Percentiles rank a stretch among this genome's conserved stretches.
phyloP scores from a whole-genome alignment of 2,888 invertebrate species.

The Lepetodrilus schrolli region DNA sequence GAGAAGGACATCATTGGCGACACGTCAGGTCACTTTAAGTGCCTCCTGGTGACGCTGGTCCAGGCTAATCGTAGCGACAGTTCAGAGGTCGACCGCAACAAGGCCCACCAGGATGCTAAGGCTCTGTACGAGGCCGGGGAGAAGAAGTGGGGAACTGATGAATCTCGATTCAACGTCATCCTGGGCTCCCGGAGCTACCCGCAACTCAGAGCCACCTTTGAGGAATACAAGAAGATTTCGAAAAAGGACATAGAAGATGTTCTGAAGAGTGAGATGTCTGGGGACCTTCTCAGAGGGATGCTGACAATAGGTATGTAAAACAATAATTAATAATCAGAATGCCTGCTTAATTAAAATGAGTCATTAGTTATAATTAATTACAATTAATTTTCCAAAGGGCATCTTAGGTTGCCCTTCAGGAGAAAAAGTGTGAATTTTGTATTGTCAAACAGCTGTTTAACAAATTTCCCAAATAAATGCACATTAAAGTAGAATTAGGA shows the following conservation, averaged over 20 bases:
- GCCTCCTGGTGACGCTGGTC: constrained; percentile 71
- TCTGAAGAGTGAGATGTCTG: constrained; percentile 74
- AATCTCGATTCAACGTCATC: constrained; percentile 73
- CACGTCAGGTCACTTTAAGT: constrained; percentile 74
- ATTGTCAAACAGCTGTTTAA: too few species aligned
- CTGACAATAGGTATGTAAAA: constrained; percentile 70
- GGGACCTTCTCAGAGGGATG: constrained; percentile 72
- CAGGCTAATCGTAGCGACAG: constrained; percentile 78
- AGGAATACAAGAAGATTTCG: constrained; percentile 88
- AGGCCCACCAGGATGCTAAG: constrained; percentile 74
- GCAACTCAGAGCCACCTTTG: constrained; percentile 83
- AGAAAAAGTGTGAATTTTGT: too few species aligned
- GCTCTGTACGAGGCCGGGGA: constrained; percentile 71
- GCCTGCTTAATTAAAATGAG: too few species aligned
- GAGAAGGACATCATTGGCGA: constrained; percentile 75
- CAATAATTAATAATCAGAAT: too few species aligned
- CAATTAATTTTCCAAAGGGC: too few species aligned
- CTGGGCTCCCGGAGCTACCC: constrained; percentile 79
- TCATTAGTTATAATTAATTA: too few species aligned
- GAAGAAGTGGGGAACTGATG: constrained; percentile 75
- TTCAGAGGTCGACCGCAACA: constrained; percentile 74
- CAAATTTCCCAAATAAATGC: too few species aligned
- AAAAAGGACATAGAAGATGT: constrained; percentile 78
- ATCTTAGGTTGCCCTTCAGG: too few species aligned
- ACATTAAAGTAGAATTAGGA: too few species aligned